A percentile compares a stretch with the other conserved stretches of the same genome.
Conservation (phyloP, 2,888 invertebrate species). For the Adelognathus sp. region DNA sequence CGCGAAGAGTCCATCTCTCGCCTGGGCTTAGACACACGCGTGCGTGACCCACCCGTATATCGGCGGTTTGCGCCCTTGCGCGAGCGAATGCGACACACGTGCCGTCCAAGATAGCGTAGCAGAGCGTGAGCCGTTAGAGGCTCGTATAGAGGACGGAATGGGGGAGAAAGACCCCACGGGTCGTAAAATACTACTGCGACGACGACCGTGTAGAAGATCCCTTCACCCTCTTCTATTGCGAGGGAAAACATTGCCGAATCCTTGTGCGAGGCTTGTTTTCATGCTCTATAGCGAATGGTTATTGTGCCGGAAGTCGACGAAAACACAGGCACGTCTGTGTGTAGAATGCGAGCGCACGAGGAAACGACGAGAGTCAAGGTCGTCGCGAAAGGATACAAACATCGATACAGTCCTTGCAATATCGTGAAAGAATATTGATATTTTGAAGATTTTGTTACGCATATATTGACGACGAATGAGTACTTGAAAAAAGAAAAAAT, state of each 20-base stretch:
- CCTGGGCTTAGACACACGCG: conserved; percentile 46
- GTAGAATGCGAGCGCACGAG: too few species aligned
- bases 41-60: conserved; percentile 51
- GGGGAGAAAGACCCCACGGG: not conserved
- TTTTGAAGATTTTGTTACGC: too few species aligned
- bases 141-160: not conserved
- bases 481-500: too few species aligned
- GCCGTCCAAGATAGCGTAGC: conserved; percentile 40
- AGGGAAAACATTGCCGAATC: not conserved
- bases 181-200: not conserved
- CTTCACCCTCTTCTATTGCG: not conserved
- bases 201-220: not conserved
- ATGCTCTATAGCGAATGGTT: too few species aligned
- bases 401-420: too few species aligned
- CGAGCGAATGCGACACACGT: conserved; percentile 54
- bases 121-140: not conserved
- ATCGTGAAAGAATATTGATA: too few species aligned
- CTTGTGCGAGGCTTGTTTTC: not conserved
- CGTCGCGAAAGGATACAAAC: too few species aligned
- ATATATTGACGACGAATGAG: too few species aligned
- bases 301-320: too few species aligned
- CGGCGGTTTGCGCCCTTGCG: conserved; percentile 29
- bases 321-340: too few species aligned
- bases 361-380: too few species aligned
- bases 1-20: not conserved